Evolutionary conservation across 2,888 invertebrate genomes (phyloP), one percentile per base, ranked within the genome.

Genomic region (Nomada goodeniana): DNA sequence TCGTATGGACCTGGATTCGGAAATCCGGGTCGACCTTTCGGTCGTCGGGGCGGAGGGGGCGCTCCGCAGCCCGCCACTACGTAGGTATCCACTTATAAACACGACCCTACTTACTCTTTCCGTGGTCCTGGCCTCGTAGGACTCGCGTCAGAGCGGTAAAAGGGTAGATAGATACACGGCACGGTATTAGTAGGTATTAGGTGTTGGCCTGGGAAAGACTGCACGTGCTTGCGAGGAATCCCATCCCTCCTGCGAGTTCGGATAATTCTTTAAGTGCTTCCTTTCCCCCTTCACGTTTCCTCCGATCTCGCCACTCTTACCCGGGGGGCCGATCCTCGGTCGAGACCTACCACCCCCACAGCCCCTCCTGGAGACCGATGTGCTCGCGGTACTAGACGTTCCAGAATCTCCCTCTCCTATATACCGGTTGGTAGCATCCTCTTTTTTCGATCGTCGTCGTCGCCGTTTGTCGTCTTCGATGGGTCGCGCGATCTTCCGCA

Each of bases 241-340:
- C 88, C 90, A 88, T 89, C 91, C 91, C 89, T 88, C 86, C 90
- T 89, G 89, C 89, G 92, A 92, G 92, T 92, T 93, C 92, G 92
- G 93, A 93, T 93, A 93, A 93, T 93, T 93, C 93, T 93, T 93
- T 93, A 93, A 93, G 93, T 93, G 93, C 93, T 93, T 93, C 92
- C 92, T 92, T 90, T 89, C 89, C 88, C 90, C 90, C 88, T 86
- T 85, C 82, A 18, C 79, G 77, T 71, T 76, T 73, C 82, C 87
- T 76, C 78, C 86, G 84, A 77, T 80, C 86, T 76, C 81, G 81
- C 80, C 82, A 70, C 89, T 82, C 85, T 86, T 86, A 86, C 86
- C 86, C 88, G 86, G 86, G 80, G 83, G 87, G 89, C 80, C 89
- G 82, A 86, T 87, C 83, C 89, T 83, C 83, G 85, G 85, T 83